A percentile compares a stretch with the other conserved stretches of the same genome.
Conservation (phyloP, 1,140 invertebrate genomes). For the Euwallacea fornicatus region DNA sequence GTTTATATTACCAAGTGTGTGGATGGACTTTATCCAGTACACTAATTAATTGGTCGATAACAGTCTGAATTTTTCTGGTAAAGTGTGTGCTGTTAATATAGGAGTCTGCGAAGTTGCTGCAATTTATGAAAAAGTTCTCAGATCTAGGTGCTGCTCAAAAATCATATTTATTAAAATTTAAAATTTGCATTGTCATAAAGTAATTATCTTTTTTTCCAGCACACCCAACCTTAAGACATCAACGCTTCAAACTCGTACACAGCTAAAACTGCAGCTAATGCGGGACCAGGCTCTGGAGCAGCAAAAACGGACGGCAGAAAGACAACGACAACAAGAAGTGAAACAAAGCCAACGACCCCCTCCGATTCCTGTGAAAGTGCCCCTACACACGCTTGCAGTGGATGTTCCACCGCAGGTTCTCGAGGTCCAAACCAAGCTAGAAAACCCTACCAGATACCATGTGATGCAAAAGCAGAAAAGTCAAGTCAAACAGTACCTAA, state of each 20-base stretch:
- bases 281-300: slow-evolving; percentile 78
- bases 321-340: slow-evolving; percentile 40
- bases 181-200: too few relatives aligned
- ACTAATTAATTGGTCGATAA: too few relatives aligned
- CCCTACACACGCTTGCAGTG: slow-evolving; percentile 63
- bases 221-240: slow-evolving; percentile 79
- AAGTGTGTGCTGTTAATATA: too few relatives aligned
- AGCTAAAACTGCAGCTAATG: slow-evolving; percentile 84
- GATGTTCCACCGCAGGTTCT: slow-evolving; percentile 80
- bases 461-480: slow-evolving; percentile 87
- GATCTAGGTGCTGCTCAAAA: too few relatives aligned
- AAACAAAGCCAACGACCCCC: slow-evolving; percentile 34
- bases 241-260: slow-evolving; percentile 78
- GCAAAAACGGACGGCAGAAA: slow-evolving; percentile 59
- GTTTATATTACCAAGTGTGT: too few relatives aligned
- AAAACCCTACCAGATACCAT: slow-evolving; percentile 90
- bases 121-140: too few relatives aligned
- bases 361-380: slow-evolving; percentile 59
- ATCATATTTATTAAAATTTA: too few relatives aligned
- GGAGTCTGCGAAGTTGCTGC: too few relatives aligned
- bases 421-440: slow-evolving; percentile 79
- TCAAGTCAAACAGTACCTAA: slow-evolving; percentile 83
- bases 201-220: slow-evolving; percentile 61
- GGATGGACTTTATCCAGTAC: too few relatives aligned
- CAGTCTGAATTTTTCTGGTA: too few relatives aligned